Conservation (phyloP, 2,113 vertebrate species). For the Tricholaema leucomelas region DNA sequence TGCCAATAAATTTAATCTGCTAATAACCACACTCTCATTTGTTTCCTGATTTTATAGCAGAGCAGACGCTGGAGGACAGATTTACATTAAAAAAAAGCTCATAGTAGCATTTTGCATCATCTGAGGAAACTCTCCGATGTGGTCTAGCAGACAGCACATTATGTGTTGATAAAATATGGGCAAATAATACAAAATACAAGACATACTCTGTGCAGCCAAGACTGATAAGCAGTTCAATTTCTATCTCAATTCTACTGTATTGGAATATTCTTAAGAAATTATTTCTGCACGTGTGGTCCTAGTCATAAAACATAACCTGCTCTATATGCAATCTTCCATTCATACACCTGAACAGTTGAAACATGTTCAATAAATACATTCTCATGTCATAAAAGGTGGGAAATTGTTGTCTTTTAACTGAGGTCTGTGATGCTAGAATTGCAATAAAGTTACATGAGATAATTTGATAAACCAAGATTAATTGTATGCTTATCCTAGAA, state of each 20-base stretch:
- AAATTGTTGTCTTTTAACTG: background rate
- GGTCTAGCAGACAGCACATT: background rate
- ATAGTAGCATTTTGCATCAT: background rate
- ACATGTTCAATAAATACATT: background rate
- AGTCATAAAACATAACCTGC: background rate
- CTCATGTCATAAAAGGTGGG: background rate
- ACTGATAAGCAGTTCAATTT: slow-evolving; percentile 33
- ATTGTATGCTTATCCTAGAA: background rate
- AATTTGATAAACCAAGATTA: background rate
- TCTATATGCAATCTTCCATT: background rate
- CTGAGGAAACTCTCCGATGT: slow-evolving; percentile 5
- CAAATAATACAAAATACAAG: slow-evolving; percentile 14
- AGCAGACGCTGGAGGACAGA: background rate
- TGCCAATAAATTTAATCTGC: slow-evolving; percentile 36
- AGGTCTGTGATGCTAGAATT: background rate
- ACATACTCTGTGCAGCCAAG: slow-evolving; percentile 16
- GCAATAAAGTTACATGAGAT: background rate
- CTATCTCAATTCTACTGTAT: background rate
- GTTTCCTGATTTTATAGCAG: slow-evolving; percentile 20
- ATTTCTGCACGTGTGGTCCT: background rate
- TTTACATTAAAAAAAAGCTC: background rate
- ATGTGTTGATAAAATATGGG: background rate
- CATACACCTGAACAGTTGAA: background rate
- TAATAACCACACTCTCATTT: slow-evolving; percentile 37
- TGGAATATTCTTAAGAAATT: background rate